Conservation (phyloP, 2,888 invertebrate genomes). For the Andrena trimmerana region DNA sequence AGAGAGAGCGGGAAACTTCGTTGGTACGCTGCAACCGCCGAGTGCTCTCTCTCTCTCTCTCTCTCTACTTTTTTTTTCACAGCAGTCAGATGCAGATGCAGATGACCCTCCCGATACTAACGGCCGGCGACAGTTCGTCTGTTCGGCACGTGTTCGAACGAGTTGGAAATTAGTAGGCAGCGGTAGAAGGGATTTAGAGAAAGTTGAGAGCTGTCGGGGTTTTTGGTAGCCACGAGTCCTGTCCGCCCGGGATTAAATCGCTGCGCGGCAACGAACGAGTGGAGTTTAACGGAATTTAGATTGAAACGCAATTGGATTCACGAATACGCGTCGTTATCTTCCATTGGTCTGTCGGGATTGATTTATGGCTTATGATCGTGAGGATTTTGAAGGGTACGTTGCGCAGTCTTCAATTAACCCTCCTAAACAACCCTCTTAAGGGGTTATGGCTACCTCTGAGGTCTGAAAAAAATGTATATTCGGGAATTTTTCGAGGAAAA, state of each 20-base stretch:
- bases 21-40: conserved; percentile 44
- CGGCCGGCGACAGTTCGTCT: conserved; percentile 43
- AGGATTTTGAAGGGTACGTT: neutral
- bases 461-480: too few relatives aligned
- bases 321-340: neutral
- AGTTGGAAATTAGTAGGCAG: conserved; percentile 68
- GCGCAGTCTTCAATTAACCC: too few relatives aligned
- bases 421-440: too few relatives aligned
- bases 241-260: conserved; percentile 48
- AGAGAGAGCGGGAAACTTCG: conserved; percentile 50
- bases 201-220: conserved; percentile 32
- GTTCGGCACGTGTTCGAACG: conserved; percentile 57
- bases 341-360: neutral
- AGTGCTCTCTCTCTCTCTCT: neutral
- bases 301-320: conserved; percentile 20
- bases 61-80: conserved; percentile 49
- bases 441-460: too few relatives aligned
- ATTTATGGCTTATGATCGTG: neutral
- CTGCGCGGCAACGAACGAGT: neutral
- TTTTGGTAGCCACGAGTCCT: conserved; percentile 37
- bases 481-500: too few relatives aligned
- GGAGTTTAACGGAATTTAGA: conserved; percentile 13
- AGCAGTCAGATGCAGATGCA: conserved; percentile 71
- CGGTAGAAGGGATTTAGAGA: conserved; percentile 45
- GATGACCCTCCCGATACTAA: conserved; percentile 51